phyloP scores from a whole-genome alignment of 2,888 invertebrate species.

The Chloromyia formosa region DNA sequence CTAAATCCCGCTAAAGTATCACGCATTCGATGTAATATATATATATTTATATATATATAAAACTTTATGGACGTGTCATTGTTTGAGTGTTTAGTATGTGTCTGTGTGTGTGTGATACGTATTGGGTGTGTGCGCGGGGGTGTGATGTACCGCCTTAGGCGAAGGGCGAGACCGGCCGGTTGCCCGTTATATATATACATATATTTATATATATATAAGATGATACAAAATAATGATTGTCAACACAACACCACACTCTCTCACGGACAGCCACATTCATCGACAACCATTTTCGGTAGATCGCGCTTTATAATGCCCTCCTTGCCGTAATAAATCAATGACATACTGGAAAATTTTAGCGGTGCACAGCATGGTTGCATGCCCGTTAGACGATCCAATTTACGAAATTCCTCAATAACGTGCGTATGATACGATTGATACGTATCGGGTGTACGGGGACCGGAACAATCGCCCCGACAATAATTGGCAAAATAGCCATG shows the following conservation, averaged over 20 bases:
- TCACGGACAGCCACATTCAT: slow-evolving; percentile 94
- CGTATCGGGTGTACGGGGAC: slow-evolving; percentile 80
- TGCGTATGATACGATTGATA: slow-evolving; percentile 90
- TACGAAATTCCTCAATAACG: slow-evolving; percentile 88
- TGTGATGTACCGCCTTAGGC: too few species aligned
- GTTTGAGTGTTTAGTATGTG: too few species aligned
- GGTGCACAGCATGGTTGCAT: slow-evolving; percentile 94
- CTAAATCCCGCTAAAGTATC: too few species aligned
- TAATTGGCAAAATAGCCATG: slow-evolving; percentile 93
- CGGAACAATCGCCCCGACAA: slow-evolving; percentile 88
- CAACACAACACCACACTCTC: slow-evolving; percentile 16
- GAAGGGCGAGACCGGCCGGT: too few species aligned
- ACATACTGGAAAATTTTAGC: slow-evolving; percentile 90
- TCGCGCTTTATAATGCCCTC: slow-evolving; percentile 90
- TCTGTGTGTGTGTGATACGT: background rate
- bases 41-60: too few species aligned
- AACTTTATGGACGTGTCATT: too few species aligned
- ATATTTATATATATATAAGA: too few species aligned
- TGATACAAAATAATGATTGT: too few species aligned
- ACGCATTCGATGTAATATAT: too few species aligned
- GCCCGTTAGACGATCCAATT: slow-evolving; percentile 76
- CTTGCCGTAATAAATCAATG: slow-evolving; percentile 89
- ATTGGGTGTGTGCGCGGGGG: too few species aligned
- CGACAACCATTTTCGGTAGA: slow-evolving; percentile 94
- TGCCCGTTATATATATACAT: too few species aligned